Base-by-base conservation (phyloP, 2,888 invertebrate species). In the Parelbella ahira region DNA sequence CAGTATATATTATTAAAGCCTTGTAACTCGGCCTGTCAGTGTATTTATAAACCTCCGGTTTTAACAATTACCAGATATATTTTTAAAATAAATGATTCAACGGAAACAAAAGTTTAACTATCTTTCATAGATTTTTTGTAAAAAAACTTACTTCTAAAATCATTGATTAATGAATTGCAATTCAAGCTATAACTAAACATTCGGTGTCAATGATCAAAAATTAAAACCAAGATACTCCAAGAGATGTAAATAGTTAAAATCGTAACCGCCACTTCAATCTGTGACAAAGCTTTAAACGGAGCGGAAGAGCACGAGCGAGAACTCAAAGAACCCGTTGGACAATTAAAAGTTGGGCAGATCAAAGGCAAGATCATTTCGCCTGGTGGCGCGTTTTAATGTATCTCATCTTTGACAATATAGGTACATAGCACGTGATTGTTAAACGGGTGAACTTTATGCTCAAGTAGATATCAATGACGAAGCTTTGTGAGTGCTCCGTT, bases 341-440 rank as follows among this genome's bases (percentile, higher is more conserved):
- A 78, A 80, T 80, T 79, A 79, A 75, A 80, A 78, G 67, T 79
- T 74, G 58, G 48, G 39, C 46, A 54, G 54, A 41, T 68, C 71
- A 73, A 77, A 75, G 74, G 37, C 53, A 46, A 44, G 46, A 52
- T 75, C 63, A 64, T 65, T 58, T 54, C 62, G 76, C 70, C 68
- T 59, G 49, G 66, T 62, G 58, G 60, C 59, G 54, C 63, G 57
- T 43, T 57, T 59, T 62, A 66, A 58, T 53, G 34, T 38, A 29
- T 42, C 43, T 44, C 37, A 42, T 43, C 34, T 37, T 44, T 37
- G 15, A 15, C 25, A 28, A 28, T 7, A 5, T 20, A 15, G 2
- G 23, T 12, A 13, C 21, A 32, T 7, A 19, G 30, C 4, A 15
- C n/a, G n/a, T n/a, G n/a, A n/a, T 3, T 15, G 15, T 15, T 4